Base-by-base conservation (phyloP, 2,888 invertebrate genomes). In the Trichopoda pennipes region DNA sequence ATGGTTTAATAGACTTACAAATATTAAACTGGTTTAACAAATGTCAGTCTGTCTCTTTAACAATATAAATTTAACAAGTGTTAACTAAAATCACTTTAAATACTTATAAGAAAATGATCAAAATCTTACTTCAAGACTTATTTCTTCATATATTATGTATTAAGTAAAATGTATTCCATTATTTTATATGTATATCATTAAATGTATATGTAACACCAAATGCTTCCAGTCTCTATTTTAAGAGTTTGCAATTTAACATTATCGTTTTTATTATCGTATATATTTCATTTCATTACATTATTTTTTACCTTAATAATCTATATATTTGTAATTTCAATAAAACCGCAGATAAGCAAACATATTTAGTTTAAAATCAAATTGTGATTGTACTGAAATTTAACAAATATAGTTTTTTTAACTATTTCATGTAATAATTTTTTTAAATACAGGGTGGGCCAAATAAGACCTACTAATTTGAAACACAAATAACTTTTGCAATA, bases 81-180 rank as follows among this genome's bases (percentile, higher is more conserved):
- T 12, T 38, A 10, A 35, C 16, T 28, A 28, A 28, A 28, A 28
- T 28, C 28, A 28, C 28, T 28, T 35, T 53, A 14, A 58, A 60
- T 19, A 53, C n/a, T n/a, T n/a, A 44, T 56, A 14, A 44, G 3
- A 49, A 12, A 49, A 49, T 35, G 68, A 68, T 53, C 38, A 51
- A 14, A 21, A 55, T 53, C 32, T 55, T 69, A 64, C 53, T 51
- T 58, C 74, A 81, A 81, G 81, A 81, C 81, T 81, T 75, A 60
- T 58, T 72, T 28, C 28, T 75, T 66, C 8, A 28, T 70, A 60
- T 60, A 72, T 68, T 69, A 17, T 28, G 28, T 28, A 28, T 28
- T 69, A 14, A 44, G 21, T 68, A 28, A 66, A 53, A 51, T 69
- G 68, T 70, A 74, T 35, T 61, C 66, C 51, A 42, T 53, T 56